phyloP scores from a whole-genome alignment of 2,888 invertebrate species.

The Noctua fimbriata region DNA sequence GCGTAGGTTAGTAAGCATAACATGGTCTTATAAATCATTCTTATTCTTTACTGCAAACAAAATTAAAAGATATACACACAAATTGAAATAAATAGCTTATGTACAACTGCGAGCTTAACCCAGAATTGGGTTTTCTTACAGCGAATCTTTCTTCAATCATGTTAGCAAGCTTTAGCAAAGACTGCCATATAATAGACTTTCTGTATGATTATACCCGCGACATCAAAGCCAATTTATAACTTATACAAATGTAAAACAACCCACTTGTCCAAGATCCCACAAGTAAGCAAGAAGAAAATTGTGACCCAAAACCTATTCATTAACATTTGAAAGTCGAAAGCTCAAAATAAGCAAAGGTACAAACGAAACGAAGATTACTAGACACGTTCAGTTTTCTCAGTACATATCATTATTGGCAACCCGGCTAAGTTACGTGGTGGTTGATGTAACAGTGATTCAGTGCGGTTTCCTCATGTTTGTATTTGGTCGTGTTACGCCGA shows the following conservation, averaged over 20 bases:
- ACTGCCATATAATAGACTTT: constrained; percentile 14
- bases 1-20: not conserved
- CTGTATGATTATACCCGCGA: constrained; percentile 37
- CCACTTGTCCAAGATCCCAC: constrained; percentile 35
- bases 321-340: constrained; percentile 64
- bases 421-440: constrained; percentile 63
- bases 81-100: too few species aligned
- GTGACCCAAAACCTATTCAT: constrained; percentile 54
- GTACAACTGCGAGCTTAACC: too few species aligned
- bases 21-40: not conserved
- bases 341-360: constrained; percentile 56
- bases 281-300: constrained; percentile 51
- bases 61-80: too few species aligned
- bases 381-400: constrained; percentile 63
- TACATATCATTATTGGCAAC: constrained; percentile 69
- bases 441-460: constrained; percentile 65
- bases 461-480: constrained; percentile 68
- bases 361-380: constrained; percentile 58
- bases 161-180: constrained; percentile 23
- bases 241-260: constrained; percentile 33
- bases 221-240: constrained; percentile 52
- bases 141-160: not conserved
- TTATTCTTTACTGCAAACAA: too few species aligned
- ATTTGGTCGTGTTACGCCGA: constrained; percentile 75
- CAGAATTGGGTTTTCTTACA: too few species aligned